Percentiles rank a stretch among this genome's conserved stretches.
These are phyloP conservation scores for Patiria pectinifera DNA, from an alignment of 53 echinoderm and acorn worm genomes.

Conservation along the genomic window DNA sequence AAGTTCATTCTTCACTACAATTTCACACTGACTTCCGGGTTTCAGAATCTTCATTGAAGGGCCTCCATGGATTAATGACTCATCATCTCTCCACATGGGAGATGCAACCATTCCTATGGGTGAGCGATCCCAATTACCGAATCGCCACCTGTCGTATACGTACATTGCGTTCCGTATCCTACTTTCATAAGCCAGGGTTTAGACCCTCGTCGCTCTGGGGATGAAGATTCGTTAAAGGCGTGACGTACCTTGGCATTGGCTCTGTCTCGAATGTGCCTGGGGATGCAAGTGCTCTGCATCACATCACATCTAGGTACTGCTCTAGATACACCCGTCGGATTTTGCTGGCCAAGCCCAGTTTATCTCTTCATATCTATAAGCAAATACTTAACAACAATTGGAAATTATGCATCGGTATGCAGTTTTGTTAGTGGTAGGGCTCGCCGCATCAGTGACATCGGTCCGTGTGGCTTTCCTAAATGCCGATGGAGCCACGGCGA, in stretches of 20 bases:
- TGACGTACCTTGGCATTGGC: not conserved
- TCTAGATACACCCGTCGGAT: not conserved
- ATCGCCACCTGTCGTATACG: not conserved
- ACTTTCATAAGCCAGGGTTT: not conserved
- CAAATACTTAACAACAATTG: too few species aligned
- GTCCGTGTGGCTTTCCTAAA: conserved; percentile 4
- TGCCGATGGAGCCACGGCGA: not conserved
- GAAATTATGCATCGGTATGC: not conserved
- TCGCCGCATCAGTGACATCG: not conserved
- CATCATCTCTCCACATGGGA: not conserved
- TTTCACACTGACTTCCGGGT: not conserved
- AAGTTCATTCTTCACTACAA: too few species aligned
- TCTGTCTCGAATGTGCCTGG: not conserved
- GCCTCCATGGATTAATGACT: not conserved
- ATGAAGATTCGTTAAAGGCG: not conserved
- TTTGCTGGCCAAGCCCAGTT: not conserved
- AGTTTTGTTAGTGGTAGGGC: not conserved
- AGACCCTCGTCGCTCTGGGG: not conserved
- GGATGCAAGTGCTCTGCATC: not conserved
- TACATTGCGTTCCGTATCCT: too few species aligned
- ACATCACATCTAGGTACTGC: not conserved
- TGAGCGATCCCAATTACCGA: not conserved
- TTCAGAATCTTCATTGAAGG: not conserved
- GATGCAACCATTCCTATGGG: not conserved
- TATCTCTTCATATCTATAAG: too few species aligned